phyloP scores from a whole-genome alignment of 1,140 invertebrate species.

The Ctenoplectra terminalis region DNA sequence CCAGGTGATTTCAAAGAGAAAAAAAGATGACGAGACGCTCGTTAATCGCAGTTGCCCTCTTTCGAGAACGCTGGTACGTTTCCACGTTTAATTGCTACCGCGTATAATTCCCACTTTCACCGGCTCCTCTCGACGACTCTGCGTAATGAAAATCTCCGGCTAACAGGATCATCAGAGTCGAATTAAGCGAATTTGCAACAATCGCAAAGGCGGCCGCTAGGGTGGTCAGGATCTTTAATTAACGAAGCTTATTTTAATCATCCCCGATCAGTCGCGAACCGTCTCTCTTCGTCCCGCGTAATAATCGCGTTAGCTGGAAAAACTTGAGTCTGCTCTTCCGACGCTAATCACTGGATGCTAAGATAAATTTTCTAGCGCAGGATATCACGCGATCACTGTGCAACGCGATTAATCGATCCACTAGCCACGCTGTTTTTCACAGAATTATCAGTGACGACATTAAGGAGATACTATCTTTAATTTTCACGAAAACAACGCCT shows the following conservation, averaged over 20 bases:
- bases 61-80: background rate
- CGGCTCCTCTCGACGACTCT: background rate
- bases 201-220: constrained; percentile 9
- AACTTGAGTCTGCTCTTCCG: constrained; percentile 1
- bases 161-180: constrained; percentile 45
- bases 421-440: background rate
- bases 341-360: background rate
- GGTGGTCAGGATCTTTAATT: constrained; percentile 8
- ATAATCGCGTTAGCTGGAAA: constrained; percentile 43
- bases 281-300: background rate
- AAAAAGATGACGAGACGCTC: background rate
- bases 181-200: constrained; percentile 45
- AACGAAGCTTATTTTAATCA: constrained; percentile 60
- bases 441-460: background rate
- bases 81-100: constrained; percentile 40
- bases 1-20: background rate
- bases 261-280: constrained; percentile 28
- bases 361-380: background rate
- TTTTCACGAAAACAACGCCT: constrained; percentile 1
- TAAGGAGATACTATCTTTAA: constrained; percentile 28
- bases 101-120: constrained; percentile 30
- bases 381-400: background rate
- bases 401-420: constrained; percentile 24
- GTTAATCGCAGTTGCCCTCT: constrained; percentile 31
- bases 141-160: constrained; percentile 37